Base-by-base conservation (phyloP, 2,888 invertebrate genomes). In the Drosophila aldrichi region DNA sequence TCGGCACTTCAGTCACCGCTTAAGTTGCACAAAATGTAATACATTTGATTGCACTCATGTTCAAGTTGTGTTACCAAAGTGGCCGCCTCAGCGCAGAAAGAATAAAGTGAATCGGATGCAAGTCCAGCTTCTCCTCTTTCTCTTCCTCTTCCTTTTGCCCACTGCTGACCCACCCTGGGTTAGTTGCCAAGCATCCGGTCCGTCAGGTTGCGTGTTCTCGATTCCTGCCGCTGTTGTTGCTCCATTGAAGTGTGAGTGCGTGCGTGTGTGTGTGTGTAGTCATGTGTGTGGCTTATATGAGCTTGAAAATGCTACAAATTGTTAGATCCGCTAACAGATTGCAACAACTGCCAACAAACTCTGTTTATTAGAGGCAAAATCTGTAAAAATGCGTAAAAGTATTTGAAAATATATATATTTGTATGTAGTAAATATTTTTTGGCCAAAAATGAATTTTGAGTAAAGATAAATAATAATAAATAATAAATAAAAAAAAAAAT, bases 11-110 rank as follows among this genome's bases (percentile, higher is more conserved):
- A 81, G 77, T 75, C 70, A 69, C 48, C 83, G 81, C 83, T 83
- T 82, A 82, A 85, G 81, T 88, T 88, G 77, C 86, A 86, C 85
- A 86, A 84, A 82, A 88, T 86, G 88, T 88, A 82, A 88, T 85
- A 86, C 86, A 86, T 86, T 86, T 86, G 86, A 86, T 86, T 86
- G 86, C 86, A 86, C 86, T 86, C 88, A 81, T 88, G 86, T 81
- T 87, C 86, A 85, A 88, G 88, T 83, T 86, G 78, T 85, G 81
- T 74, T 82, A 79, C 86, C 83, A 88, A 85, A 88, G 85, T 85
- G 81, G 88, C 88, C 77, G 77, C 77, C 66, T 70, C 74, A 59
- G 67, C 70, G 73, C 71, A 75, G 67, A 79, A 83, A 79, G 74
- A 83, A 81, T 83, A 68, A 81, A 83, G 70, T 74, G 75, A 77